Conservation (phyloP, 2,888 invertebrate species). For the Sarcophaga rosellei region DNA sequence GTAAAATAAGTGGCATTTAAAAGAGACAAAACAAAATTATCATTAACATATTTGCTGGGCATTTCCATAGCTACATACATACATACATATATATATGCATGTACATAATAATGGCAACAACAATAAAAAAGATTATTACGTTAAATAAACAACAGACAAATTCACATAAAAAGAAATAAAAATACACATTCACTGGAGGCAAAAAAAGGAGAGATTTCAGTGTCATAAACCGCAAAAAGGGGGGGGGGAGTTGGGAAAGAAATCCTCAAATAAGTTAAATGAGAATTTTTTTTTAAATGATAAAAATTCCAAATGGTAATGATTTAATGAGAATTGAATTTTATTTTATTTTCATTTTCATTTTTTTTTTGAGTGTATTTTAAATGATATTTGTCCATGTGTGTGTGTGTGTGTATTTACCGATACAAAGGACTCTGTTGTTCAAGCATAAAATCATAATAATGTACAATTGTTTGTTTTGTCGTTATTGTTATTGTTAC, state of each 20-base stretch:
- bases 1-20: no score
- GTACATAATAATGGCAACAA: background rate
- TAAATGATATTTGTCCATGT: no score
- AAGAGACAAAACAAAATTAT: no score
- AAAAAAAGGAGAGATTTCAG: background rate
- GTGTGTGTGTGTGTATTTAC: no score
- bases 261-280: no score
- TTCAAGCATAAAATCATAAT: conserved; percentile 48
- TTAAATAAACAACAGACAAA: conserved; percentile 28
- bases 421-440: conserved; percentile 1
- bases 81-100: no score
- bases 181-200: background rate
- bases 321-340: no score
- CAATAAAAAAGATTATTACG: background rate
- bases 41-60: no score
- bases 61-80: background rate
- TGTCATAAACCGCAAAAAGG: background rate
- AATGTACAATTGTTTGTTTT: conserved; percentile 20
- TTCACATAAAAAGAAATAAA: conserved; percentile 22
- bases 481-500: conserved; percentile 3
- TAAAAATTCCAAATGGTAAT: no score
- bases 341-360: no score
- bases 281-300: no score
- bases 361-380: background rate
- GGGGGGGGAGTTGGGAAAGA: no score